Evolutionary conservation across 2,113 vertebrate genomes (phyloP).

Genomic region (Toxostoma redivivum): DNA sequence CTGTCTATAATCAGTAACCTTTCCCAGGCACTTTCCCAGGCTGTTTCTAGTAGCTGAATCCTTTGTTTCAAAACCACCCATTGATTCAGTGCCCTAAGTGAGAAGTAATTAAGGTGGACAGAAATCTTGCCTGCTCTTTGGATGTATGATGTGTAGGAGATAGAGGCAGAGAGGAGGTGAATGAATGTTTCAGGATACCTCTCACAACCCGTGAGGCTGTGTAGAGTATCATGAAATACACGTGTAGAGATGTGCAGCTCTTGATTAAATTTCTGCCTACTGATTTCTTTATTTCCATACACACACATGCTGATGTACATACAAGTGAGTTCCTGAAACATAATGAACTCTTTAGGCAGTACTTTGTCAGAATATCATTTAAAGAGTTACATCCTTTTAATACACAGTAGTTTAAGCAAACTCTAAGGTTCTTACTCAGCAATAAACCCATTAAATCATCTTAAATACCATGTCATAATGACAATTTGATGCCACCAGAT

Average conservation of each 20-base stretch:
- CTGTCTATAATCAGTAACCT: conserved; percentile 26
- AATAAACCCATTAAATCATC: conserved; percentile 77
- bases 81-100: conserved; percentile 43
- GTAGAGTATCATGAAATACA: background rate
- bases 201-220: background rate
- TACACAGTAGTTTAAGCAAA: conserved; percentile 74
- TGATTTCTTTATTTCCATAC: background rate
- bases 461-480: conserved; percentile 80
- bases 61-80: conserved; percentile 60
- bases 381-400: conserved; percentile 63
- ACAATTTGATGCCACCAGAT: conserved; percentile 76
- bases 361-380: conserved; percentile 63
- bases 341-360: conserved; percentile 52
- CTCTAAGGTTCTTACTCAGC: conserved; percentile 63
- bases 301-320: background rate
- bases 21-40: conserved; percentile 21
- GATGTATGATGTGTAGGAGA: background rate
- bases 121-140: background rate
- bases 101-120: conserved; percentile 39
- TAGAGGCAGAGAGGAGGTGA: background rate
- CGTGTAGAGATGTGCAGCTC: background rate
- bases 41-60: conserved; percentile 45
- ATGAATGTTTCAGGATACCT: background rate
- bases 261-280: background rate
- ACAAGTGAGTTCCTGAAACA: background rate